Evolutionary conservation across 2,113 vertebrate species (phyloP).

Genomic region (Prunella himalayana): DNA sequence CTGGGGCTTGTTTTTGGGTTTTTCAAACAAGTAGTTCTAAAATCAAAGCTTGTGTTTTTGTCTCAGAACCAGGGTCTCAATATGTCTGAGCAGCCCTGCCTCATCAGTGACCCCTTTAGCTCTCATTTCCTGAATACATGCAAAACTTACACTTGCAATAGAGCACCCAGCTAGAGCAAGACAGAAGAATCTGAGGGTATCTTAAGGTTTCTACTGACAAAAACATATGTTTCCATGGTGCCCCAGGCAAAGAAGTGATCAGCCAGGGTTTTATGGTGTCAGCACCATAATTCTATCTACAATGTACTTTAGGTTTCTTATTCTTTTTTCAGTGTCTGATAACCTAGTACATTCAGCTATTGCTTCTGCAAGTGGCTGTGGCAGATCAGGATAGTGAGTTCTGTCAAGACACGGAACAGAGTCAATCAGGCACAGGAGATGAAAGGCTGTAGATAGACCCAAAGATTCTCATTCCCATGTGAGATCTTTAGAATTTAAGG

Average conservation of each 20-base stretch:
- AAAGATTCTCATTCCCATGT: neutral
- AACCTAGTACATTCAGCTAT: neutral
- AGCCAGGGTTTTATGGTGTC: neutral
- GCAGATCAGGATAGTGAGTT: neutral
- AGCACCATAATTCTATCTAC: neutral
- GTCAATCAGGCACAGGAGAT: neutral
- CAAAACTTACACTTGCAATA: neutral
- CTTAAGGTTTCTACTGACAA: neutral
- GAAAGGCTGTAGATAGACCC: neutral
- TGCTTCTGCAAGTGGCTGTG: neutral
- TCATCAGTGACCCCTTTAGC: neutral
- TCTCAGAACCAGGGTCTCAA: neutral
- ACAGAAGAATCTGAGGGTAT: neutral
- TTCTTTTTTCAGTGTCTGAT: neutral
- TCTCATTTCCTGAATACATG: neutral
- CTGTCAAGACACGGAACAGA: neutral
- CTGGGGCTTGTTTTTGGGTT: neutral
- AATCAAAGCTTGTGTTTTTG: neutral
- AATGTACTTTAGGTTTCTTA: neutral
- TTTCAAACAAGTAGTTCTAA: neutral
- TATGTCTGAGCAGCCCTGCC: neutral
- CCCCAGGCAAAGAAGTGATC: neutral
- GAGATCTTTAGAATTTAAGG: neutral
- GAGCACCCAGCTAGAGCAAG: neutral
- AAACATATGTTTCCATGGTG: neutral